phyloP scores from a whole-genome alignment of 2,797 vertebrate species.

The Arvicola amphibius region DNA sequence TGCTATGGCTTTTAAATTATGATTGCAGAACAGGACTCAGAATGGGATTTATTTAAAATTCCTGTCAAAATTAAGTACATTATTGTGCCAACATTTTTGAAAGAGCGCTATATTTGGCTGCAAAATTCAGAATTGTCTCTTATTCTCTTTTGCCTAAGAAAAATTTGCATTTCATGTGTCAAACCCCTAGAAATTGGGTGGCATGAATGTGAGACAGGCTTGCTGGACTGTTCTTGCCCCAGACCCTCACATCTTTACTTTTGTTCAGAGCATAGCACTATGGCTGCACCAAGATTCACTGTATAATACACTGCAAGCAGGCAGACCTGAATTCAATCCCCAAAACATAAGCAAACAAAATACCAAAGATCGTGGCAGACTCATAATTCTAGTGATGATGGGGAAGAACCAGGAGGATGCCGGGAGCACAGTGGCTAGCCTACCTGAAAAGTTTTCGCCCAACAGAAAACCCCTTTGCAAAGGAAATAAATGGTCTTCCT shows the following conservation, averaged over 20 bases:
- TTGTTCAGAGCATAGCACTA: constrained; percentile 68
- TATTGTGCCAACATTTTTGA: constrained; percentile 70
- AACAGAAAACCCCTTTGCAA: background rate
- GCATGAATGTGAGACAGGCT: background rate
- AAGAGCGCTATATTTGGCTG: constrained; percentile 61
- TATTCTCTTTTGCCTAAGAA: constrained; percentile 55
- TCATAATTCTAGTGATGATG: background rate
- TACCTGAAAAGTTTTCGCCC: background rate
- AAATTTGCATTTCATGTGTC: constrained; percentile 69
- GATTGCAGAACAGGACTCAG: background rate
- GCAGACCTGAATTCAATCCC: background rate
- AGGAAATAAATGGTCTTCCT: no score
- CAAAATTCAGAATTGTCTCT: constrained; percentile 74
- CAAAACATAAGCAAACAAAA: background rate
- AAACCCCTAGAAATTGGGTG: constrained; percentile 79
- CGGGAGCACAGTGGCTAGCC: no score
- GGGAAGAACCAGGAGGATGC: background rate
- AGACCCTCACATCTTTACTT: background rate
- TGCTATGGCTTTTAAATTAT: constrained; percentile 58
- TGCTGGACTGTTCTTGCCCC: constrained; percentile 58
- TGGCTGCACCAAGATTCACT: constrained; percentile 72
- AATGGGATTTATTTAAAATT: constrained; percentile 60
- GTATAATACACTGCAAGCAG: background rate
- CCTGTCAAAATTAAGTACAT: constrained; percentile 55
- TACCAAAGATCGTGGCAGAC: background rate